Conservation (phyloP, 2,797 vertebrate genomes). For the Malacoraja senta region DNA sequence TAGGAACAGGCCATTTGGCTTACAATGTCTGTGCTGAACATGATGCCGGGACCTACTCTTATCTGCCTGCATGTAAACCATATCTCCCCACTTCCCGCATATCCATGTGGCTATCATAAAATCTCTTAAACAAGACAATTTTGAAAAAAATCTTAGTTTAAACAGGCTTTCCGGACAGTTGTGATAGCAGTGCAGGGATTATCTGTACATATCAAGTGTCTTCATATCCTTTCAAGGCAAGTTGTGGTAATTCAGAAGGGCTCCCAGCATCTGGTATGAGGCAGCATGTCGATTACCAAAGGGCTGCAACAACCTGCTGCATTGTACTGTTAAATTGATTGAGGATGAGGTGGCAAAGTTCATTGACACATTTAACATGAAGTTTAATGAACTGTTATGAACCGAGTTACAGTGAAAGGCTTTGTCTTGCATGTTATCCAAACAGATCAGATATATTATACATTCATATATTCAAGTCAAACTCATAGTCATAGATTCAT, state of each 20-base stretch:
- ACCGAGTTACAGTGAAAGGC: too few species aligned
- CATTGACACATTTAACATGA: not conserved
- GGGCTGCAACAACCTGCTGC: not conserved
- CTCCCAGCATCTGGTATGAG: not conserved
- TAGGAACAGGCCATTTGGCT: too few species aligned
- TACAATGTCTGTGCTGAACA: too few species aligned
- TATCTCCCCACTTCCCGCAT: too few species aligned
- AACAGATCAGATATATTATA: too few species aligned
- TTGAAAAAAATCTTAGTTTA: not conserved
- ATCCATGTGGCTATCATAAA: too few species aligned
- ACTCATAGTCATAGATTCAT: too few species aligned
- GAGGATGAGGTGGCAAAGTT: not conserved
- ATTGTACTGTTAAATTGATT: not conserved
- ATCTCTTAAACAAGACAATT: too few species aligned
- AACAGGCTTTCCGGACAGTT: not conserved
- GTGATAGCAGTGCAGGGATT: not conserved
- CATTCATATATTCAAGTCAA: too few species aligned
- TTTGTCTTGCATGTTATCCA: too few species aligned
- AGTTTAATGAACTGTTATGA: not conserved
- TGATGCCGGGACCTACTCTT: too few species aligned
- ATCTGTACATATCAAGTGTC: not conserved
- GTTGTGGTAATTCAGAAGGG: not conserved
- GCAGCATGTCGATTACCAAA: not conserved
- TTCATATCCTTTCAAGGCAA: not conserved
- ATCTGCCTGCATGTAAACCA: too few species aligned